A percentile compares a stretch with the other conserved stretches of the same genome.
Evolutionary conservation across 2,113 vertebrate species (phyloP).

Genomic region (Cyphomyrus discorhynchus): DNA sequence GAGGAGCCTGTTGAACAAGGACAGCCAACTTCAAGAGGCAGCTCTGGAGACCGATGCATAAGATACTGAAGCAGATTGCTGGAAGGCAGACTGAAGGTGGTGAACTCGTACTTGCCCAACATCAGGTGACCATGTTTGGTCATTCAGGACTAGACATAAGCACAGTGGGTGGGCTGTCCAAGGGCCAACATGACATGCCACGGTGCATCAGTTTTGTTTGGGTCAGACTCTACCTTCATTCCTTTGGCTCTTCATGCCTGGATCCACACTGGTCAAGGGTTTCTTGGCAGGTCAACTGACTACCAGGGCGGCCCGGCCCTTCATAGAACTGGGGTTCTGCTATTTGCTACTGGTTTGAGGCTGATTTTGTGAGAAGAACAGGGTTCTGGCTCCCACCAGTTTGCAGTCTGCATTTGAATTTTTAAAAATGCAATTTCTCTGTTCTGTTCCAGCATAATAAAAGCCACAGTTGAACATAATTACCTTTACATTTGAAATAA

Average conservation of each 20-base stretch:
- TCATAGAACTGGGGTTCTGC: not conserved
- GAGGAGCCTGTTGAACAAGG: not conserved
- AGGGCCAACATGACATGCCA: not conserved
- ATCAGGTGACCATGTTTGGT: not conserved
- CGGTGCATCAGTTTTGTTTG: not conserved
- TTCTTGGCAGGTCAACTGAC: not conserved
- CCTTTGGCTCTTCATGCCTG: not conserved
- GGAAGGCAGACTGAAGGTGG: not conserved
- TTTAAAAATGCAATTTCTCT: not conserved
- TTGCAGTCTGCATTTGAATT: not conserved
- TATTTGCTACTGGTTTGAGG: not conserved
- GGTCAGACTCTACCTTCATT: not conserved
- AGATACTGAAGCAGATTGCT: not conserved
- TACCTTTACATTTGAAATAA: conserved; percentile 10
- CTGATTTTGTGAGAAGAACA: not conserved
- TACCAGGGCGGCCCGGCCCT: not conserved
- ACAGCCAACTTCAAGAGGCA: not conserved
- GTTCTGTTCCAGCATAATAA: not conserved
- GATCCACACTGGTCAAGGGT: not conserved
- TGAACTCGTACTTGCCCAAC: not conserved
- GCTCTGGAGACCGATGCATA: not conserved
- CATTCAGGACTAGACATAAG: not conserved
- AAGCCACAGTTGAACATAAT: conserved; percentile 7
- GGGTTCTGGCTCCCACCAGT: not conserved
- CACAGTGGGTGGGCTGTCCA: not conserved